Base-by-base conservation (phyloP, 2,888 invertebrate species). In the Conus canariensis region DNA sequence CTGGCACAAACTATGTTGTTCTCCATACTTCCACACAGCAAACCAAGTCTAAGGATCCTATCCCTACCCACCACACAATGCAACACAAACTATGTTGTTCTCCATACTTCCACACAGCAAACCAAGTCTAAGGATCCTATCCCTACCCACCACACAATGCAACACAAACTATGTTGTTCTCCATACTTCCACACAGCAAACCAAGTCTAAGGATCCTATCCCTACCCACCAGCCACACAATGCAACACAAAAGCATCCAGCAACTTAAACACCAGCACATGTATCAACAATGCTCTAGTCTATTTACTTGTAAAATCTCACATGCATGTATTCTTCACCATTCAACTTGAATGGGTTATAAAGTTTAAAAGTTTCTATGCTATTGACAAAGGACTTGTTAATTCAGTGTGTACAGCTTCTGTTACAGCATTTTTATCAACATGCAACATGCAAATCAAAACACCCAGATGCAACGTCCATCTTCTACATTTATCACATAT, bases 391-490 rank as follows among this genome's bases (percentile, higher is more conserved):
- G 45, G 45, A 45, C 45, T 45, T 45, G 45, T 45, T 45, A 45
- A 45, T 45, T 45, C 45, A 45, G 45, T 45, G 45, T 45, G 45
- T 45, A 45, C 45, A 45, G 45, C 45, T 45, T 45, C 45, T 14
- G 10, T 80, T 45, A 80, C 14, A 1, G 77, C 56, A 88, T 19
- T 58, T 22, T 77, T n/a, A 30, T 74, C 22, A 89, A 10, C 22
- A 89, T 67, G 64, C 67, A 45, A 64, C 85, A 77, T 30, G 77
- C 64, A 80, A 22, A 64, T 14, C 16, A 19, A 74, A 56, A 88
- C 56, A 80, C 5, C 85, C 80, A 88, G 56, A 74, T 80, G 85
- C 67, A 25, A 30, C 45, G 45, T 45, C 45, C 45, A 45, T 3
- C 45, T 45, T 45, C 45, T 45, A 45, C 45, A 45, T 45, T 45